Base-by-base conservation (phyloP, 2,888 invertebrate species). In the Blastobasis lacticolella region DNA sequence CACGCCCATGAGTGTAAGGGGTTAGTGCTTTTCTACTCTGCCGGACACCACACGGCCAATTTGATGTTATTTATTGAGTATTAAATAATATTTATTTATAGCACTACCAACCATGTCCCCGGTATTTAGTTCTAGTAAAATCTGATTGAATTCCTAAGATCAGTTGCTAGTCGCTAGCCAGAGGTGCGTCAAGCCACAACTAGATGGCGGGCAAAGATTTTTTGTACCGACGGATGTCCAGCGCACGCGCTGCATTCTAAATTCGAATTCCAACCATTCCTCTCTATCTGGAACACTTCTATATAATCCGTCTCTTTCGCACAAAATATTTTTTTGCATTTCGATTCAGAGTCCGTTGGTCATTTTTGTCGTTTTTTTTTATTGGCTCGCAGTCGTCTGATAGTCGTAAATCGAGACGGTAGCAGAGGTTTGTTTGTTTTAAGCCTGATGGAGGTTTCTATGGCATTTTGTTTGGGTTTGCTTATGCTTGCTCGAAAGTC, bases 201-300 rank as follows among this genome's bases (percentile, higher is more conserved):
- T 81, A 84, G 85, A 82, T 81, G 82, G 82, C 81, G 71, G 69
- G 64, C 63, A 59, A 64, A 63, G 71, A 68, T 77, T 83, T 82
- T 71, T 86, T 86, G 78, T 77, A 68, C 59, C 81, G 72, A 78
- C 85, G 87, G 87, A 87, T 87, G 87, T 84, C 77, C 72, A 69
- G 76, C 71, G 83, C 87, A 86, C 84, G 87, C 85, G 85, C 77
- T 82, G 87, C 87, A 88, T 88, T 86, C 82, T 81, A 86, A 87
- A 80, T 84, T 83, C 71, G 71, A 75, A 78, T 74, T 72, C 75
- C 67, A 65, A 60, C 73, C 67, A 67, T 81, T 69, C 73, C 75
- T 61, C 66, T 81, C 79, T 74, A 69, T 69, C 78, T 64, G 62
- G 60, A 65, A 60, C 63, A 60, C 52, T 52, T 58, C 56, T 57